Conservation (phyloP, 2,888 invertebrate genomes). For the Polydrusus tereticollis region DNA sequence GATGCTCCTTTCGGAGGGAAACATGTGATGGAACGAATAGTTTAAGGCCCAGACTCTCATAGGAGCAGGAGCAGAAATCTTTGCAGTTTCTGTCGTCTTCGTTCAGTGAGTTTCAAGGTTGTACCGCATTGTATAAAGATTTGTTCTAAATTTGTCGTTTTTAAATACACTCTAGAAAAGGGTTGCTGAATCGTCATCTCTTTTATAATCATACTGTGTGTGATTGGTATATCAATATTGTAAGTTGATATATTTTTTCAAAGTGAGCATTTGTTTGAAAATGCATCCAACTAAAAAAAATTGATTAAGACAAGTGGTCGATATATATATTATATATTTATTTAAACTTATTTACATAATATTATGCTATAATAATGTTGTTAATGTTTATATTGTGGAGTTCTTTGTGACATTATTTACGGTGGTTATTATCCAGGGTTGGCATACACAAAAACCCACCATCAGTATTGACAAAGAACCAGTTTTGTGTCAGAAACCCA, state of each 20-base stretch:
- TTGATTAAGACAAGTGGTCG: constrained; percentile 38
- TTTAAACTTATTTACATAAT: constrained; percentile 38
- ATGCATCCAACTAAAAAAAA: constrained; percentile 59
- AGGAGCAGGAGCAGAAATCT: no score
- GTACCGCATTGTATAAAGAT: constrained; percentile 15
- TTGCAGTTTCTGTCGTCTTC: no score
- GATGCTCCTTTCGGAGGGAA: no score
- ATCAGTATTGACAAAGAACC: no score
- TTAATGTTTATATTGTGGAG: constrained; percentile 1
- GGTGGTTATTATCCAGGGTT: no score
- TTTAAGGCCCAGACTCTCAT: no score
- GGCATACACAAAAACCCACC: no score
- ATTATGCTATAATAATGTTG: constrained; percentile 12
- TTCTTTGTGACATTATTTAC: constrained; percentile 22
- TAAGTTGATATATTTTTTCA: constrained; percentile 65
- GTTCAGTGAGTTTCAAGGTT: neutral
- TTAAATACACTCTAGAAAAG: constrained; percentile 26
- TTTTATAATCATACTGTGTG: constrained; percentile 69
- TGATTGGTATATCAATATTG: constrained; percentile 69
- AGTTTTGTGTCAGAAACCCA: no score
- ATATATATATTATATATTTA: constrained; percentile 42
- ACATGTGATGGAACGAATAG: no score
- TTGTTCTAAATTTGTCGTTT: constrained; percentile 19
- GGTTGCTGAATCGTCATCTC: constrained; percentile 58
- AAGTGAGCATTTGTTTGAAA: constrained; percentile 68